Conservation (phyloP, 2,113 vertebrate genomes). For the Setophaga coronata region DNA sequence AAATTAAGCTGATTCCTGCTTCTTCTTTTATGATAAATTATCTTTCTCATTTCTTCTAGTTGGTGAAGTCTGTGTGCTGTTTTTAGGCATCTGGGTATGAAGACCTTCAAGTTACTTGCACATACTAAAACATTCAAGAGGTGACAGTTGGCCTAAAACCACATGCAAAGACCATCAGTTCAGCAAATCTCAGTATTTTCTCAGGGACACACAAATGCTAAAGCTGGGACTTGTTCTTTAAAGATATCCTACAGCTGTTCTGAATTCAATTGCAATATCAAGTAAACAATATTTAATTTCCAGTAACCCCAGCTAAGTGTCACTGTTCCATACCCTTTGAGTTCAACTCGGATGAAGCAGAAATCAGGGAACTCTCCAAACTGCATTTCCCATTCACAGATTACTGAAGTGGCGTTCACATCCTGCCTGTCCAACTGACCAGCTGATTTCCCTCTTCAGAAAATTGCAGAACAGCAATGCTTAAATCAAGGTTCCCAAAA, state of each 20-base stretch:
- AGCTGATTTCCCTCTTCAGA: not conserved
- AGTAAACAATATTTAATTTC: not conserved
- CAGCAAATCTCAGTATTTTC: not conserved
- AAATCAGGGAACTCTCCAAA: not conserved
- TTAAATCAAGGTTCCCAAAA: not conserved
- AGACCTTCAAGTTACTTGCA: not conserved
- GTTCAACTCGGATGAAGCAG: not conserved
- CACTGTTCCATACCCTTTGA: not conserved
- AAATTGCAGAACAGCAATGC: not conserved
- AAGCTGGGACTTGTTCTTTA: not conserved
- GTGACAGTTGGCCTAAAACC: not conserved
- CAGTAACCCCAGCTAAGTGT: not conserved
- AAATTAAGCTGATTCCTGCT: not conserved
- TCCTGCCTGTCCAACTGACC: not conserved
- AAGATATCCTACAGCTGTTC: not conserved
- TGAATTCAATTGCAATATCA: not conserved
- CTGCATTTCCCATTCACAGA: not conserved
- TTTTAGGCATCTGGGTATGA: not conserved
- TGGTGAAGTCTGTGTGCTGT: not conserved
- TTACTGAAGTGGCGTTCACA: not conserved
- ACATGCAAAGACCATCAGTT: not conserved
- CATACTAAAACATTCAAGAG: not conserved
- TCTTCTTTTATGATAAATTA: not conserved
- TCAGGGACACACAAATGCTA: not conserved
- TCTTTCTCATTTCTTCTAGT: not conserved